Conservation (phyloP, 2,888 invertebrate genomes). For the Clanis bilineata region DNA sequence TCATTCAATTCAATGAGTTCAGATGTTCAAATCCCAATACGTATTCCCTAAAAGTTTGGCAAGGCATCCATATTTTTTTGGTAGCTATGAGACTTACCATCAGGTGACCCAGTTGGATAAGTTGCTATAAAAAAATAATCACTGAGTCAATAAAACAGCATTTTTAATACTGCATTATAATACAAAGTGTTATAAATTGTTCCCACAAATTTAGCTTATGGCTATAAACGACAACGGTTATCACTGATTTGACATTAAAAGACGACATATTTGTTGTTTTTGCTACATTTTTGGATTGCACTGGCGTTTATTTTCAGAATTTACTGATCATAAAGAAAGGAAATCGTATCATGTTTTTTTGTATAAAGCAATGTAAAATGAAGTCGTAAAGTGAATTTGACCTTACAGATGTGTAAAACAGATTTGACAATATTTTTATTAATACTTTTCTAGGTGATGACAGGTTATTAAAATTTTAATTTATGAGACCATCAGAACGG, state of each 20-base stretch:
- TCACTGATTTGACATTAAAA: conserved; percentile 5
- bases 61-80: too few species aligned
- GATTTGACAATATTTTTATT: too few species aligned
- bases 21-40: too few species aligned
- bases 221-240: conserved; percentile 4
- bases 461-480: too few species aligned
- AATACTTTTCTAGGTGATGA: too few species aligned
- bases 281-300: not conserved
- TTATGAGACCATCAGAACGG: too few species aligned
- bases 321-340: conserved; percentile 2
- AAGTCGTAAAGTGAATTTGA: not conserved
- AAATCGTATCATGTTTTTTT: conserved; percentile 1
- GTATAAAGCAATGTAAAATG: not conserved
- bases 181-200: conserved; percentile 9
- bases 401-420: not conserved
- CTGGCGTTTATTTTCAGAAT: conserved; percentile 3
- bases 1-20: too few species aligned
- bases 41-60: too few species aligned
- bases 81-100: too few species aligned
- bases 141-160: not conserved
- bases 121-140: not conserved
- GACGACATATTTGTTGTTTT: conserved; percentile 5
- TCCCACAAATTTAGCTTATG: conserved; percentile 2
- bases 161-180: conserved; percentile 10
- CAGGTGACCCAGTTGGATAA: too few species aligned